Base-by-base conservation (phyloP, 1,140 invertebrate genomes). In the Tribolium madens region DNA sequence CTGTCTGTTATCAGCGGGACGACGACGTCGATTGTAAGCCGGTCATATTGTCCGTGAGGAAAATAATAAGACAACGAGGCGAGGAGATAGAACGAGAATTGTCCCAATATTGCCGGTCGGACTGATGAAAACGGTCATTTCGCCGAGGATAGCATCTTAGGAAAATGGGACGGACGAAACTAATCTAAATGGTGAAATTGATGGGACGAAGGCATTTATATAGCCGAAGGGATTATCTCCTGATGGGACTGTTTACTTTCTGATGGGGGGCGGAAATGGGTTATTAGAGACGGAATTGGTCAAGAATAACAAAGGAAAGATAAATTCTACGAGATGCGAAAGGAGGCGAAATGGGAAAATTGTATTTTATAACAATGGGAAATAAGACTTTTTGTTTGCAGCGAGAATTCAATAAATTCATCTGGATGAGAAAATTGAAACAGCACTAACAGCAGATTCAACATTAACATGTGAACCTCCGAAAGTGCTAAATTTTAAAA, bases 31-130 rank as follows among this genome's bases (percentile, higher is more conserved):
- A 78, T 80, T 78, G 76, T 78, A 75, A 78, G 73, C 76, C 47
- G 77, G 76, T 78, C 78, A 78, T 80, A 80, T 78, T 78, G 76
- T 80, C 73, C 78, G 78, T 80, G 78, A 80, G 72, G 68, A 78
- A 77, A 78, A 80, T 80, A 75, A 78, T 78, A 80, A 78, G 73
- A 71, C 68, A 48, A 26, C 17, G 18, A 13, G 18, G 68, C 21
- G 15, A 50, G 13, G 42, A 71, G 47, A 50, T 48, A 71, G 68
- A 21, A 14, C 68, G 42, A 64, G 57, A 64, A 64, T 64, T 64
- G 57, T 64, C 57, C 26, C 57, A 64, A 64, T 64, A 64, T 64
- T 64, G 57, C 57, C 57, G 18, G 57, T 64, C 57, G 26, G 21
- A 26, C 57, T 64, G 57, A 71, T 71, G 68, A 71, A 48, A 71